phyloP scores from a whole-genome alignment of 2,113 vertebrate genomes.

The Pollimyrus isidori region DNA sequence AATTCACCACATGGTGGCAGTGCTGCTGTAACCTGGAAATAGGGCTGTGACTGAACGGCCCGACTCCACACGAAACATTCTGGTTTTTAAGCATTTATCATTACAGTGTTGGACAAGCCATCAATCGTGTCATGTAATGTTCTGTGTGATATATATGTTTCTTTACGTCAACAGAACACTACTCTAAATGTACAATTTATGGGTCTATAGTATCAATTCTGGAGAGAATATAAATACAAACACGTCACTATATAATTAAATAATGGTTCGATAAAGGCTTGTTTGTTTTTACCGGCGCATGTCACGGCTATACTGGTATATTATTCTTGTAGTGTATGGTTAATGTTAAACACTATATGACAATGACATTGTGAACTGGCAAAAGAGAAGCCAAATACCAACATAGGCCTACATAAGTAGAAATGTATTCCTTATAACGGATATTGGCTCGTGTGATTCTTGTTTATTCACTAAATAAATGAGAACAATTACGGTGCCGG shows the following conservation, averaged over 20 bases:
- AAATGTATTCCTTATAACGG: neutral
- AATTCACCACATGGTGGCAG: constrained; percentile 37
- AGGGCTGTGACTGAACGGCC: neutral
- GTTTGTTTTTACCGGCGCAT: neutral
- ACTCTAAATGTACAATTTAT: neutral
- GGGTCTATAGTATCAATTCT: neutral
- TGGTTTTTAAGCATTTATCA: neutral
- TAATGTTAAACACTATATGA: neutral
- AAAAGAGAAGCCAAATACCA: neutral
- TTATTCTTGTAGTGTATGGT: neutral
- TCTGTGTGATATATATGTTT: neutral
- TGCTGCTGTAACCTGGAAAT: neutral
- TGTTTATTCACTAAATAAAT: constrained; percentile 12
- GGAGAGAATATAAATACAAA: neutral
- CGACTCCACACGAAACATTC: neutral
- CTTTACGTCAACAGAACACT: neutral
- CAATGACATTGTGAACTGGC: neutral
- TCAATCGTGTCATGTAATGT: neutral
- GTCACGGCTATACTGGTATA: neutral
- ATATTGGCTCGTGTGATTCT: neutral
- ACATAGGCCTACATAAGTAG: neutral
- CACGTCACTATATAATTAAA: neutral
- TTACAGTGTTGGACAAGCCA: neutral
- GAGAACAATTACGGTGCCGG: neutral
- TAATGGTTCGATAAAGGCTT: neutral